Percentiles rank a stretch among this genome's conserved stretches.
Evolutionary conservation across 1,140 invertebrate genomes (phyloP).

Genomic region (Aradophagus sp.): DNA sequence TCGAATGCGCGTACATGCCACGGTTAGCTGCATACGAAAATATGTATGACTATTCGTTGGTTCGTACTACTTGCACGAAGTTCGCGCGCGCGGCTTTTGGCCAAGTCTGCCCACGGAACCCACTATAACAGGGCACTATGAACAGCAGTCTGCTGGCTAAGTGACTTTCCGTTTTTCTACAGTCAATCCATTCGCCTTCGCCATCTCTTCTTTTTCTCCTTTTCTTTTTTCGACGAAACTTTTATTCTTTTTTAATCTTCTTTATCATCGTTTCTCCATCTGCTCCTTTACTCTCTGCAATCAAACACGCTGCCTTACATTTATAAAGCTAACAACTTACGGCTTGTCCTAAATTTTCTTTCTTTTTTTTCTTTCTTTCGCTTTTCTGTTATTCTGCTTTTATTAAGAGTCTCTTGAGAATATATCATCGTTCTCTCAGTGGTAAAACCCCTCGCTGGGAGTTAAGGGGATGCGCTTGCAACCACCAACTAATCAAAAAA

Average conservation of each 20-base stretch:
- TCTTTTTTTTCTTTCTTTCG: too few relatives aligned
- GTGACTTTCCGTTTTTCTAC: constrained; percentile 73
- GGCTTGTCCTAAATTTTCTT: constrained; percentile 48
- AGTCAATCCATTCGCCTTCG: constrained; percentile 62
- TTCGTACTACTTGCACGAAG: constrained; percentile 46
- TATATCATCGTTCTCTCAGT: constrained; percentile 14
- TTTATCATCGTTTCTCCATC: constrained; percentile 30
- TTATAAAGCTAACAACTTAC: constrained; percentile 48
- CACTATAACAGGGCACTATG: constrained; percentile 75
- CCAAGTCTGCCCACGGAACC: constrained; percentile 71
- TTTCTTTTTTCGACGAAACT: background rate
- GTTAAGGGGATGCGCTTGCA: constrained; percentile 13
- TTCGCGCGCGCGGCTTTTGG: constrained; percentile 56
- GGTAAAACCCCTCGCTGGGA: constrained; percentile 37
- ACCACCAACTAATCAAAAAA: constrained; percentile 9
- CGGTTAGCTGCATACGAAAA: constrained; percentile 32
- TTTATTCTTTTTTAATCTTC: constrained; percentile 31
- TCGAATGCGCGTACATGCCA: too few relatives aligned
- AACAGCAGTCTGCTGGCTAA: constrained; percentile 75
- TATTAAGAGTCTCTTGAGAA: constrained; percentile 37
- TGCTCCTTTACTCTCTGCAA: constrained; percentile 39
- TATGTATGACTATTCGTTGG: too few relatives aligned
- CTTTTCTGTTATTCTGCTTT: too few relatives aligned
- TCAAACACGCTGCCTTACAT: constrained; percentile 48
- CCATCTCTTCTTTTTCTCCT: background rate